A percentile compares a stretch with the other conserved stretches of the same genome.
Evolutionary conservation across 2,113 vertebrate genomes (phyloP).

Genomic region (Atherinomorus stipes): DNA sequence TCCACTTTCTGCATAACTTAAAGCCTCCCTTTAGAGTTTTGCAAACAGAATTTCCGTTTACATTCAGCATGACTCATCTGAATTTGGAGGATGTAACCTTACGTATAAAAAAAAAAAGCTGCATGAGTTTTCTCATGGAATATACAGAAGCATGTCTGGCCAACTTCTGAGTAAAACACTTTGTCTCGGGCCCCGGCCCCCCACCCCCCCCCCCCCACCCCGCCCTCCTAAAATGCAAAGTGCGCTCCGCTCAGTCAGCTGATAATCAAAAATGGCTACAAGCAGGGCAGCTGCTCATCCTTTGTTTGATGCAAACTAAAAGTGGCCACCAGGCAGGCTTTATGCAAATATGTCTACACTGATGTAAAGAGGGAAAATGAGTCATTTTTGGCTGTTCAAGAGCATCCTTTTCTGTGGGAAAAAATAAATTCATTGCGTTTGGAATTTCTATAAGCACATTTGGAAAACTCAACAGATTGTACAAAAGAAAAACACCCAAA

Average conservation of each 20-base stretch:
- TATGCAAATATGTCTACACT: background rate
- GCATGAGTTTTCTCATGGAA: background rate
- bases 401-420: background rate
- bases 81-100: too few species aligned
- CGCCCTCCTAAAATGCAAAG: background rate
- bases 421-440: background rate
- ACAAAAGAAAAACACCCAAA: too few species aligned
- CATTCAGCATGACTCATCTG: too few species aligned
- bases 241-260: background rate
- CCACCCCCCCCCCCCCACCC: too few species aligned
- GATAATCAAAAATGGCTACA: too few species aligned
- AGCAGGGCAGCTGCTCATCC: background rate
- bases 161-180: background rate
- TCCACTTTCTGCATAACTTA: constrained; percentile 18
- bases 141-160: background rate
- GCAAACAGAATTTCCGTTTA: constrained; percentile 15
- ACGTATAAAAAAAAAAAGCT: too few species aligned
- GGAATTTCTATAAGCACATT: background rate
- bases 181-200: background rate
- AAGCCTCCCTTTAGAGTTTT: constrained; percentile 29
- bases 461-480: too few species aligned
- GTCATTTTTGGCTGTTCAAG: background rate
- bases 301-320: background rate
- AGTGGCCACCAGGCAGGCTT: background rate
- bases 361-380: background rate